Conservation (phyloP, 2,888 invertebrate species). For the Cataglyphis cursor region DNA sequence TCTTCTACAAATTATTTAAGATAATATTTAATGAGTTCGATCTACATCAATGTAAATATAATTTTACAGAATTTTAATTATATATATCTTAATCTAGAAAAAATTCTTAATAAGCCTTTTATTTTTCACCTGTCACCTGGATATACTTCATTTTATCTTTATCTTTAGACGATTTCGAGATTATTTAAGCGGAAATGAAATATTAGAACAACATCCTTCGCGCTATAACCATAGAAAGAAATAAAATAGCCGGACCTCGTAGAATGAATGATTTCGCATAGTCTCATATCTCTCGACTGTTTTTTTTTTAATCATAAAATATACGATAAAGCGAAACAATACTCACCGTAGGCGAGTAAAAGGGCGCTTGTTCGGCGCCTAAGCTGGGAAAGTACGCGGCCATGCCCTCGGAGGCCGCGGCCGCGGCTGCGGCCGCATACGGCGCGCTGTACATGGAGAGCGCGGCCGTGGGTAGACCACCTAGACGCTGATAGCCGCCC, state of each 20-base stretch:
- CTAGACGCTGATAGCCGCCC: constrained; percentile 93
- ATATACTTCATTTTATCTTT: neutral
- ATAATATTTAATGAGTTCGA: neutral
- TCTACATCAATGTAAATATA: neutral
- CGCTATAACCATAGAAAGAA: neutral
- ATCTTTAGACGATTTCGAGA: neutral
- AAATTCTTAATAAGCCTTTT: neutral
- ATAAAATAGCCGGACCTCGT: neutral
- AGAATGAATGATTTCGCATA: neutral
- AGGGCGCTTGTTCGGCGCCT: constrained; percentile 94
- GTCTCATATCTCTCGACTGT: neutral
- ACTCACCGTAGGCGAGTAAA: constrained; percentile 95
- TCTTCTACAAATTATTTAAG: neutral
- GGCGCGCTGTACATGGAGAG: constrained; percentile 94
- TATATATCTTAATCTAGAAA: too few species aligned
- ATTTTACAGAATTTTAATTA: neutral
- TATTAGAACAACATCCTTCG: neutral
- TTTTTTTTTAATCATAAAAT: neutral
- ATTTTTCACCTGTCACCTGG: too few species aligned
- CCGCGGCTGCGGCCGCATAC: constrained; percentile 90
- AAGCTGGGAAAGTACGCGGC: constrained; percentile 95
- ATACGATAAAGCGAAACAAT: constrained; percentile 75
- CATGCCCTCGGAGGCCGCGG: constrained; percentile 90
- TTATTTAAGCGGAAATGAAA: neutral
- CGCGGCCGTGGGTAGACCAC: constrained; percentile 90